Evolutionary conservation across 2,888 invertebrate genomes (phyloP).

Genomic region (Alloscopus bannaensis): DNA sequence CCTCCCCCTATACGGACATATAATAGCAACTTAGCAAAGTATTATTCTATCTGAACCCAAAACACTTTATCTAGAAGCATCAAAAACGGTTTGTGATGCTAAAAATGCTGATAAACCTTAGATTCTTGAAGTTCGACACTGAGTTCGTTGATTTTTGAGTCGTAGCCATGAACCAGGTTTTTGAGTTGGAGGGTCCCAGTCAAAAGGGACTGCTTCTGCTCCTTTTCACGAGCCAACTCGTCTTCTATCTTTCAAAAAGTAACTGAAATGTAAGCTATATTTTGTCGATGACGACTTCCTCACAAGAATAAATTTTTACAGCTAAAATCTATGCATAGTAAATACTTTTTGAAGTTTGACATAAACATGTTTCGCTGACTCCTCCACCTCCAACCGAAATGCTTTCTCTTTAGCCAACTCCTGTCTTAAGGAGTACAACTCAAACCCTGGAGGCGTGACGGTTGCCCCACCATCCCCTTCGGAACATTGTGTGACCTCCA

Average conservation of each 20-base stretch:
- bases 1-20: too few relatives aligned
- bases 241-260: constrained; percentile 57
- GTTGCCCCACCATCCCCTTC: too few relatives aligned
- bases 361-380: constrained; percentile 60
- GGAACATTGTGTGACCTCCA: neutral
- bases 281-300: neutral
- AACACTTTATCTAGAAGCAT: too few relatives aligned
- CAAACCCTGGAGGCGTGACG: too few relatives aligned
- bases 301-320: neutral
- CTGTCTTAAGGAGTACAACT: too few relatives aligned
- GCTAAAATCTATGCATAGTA: too few relatives aligned
- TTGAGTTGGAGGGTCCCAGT: constrained; percentile 66
- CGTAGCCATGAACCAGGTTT: constrained; percentile 56
- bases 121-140: constrained; percentile 28
- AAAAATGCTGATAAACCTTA: too few relatives aligned
- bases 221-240: constrained; percentile 60
- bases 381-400: constrained; percentile 58
- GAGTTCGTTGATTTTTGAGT: constrained; percentile 28
- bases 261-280: neutral
- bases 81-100: too few relatives aligned
- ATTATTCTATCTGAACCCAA: too few relatives aligned
- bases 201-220: constrained; percentile 63
- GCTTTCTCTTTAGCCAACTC: constrained; percentile 48
- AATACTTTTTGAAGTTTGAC: constrained; percentile 68
- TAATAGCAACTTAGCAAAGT: too few relatives aligned